Conservation (phyloP, 2,797 vertebrate genomes). For the Helicolenus hilgendorfi region DNA sequence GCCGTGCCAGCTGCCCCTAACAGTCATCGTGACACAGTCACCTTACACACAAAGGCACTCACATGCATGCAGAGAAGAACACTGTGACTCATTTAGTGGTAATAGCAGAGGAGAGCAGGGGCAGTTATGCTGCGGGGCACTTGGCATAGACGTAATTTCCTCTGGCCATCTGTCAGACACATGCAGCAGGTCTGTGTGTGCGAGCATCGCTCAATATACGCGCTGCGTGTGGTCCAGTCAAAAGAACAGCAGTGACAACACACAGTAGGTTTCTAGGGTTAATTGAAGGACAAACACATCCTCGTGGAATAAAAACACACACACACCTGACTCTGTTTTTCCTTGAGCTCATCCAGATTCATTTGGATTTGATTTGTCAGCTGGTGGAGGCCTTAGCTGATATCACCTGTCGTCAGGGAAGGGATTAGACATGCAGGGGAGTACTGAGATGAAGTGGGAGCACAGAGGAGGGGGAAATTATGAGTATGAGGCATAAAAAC, state of each 20-base stretch:
- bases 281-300: slow-evolving; percentile 16
- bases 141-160: slow-evolving; percentile 54
- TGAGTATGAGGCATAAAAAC: neutral
- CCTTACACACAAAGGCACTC: slow-evolving; percentile 35
- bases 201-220: slow-evolving; percentile 16
- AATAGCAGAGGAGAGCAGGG: slow-evolving; percentile 39
- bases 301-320: slow-evolving; percentile 8
- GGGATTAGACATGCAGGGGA: slow-evolving; percentile 51
- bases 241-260: slow-evolving; percentile 18
- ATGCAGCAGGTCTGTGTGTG: slow-evolving; percentile 26
- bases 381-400: slow-evolving; percentile 58
- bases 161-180: slow-evolving; percentile 67
- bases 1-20: slow-evolving; percentile 64
- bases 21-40: slow-evolving; percentile 39
- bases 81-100: slow-evolving; percentile 51
- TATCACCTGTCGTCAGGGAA: slow-evolving; percentile 65
- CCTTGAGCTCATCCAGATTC: slow-evolving; percentile 44
- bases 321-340: slow-evolving; percentile 54
- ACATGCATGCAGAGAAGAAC: neutral
- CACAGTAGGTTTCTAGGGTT: neutral
- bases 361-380: slow-evolving; percentile 70
- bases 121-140: slow-evolving; percentile 34
- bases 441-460: neutral
- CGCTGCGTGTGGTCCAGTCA: neutral
- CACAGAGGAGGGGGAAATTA: neutral